Conservation (phyloP, 2,113 vertebrate genomes). For the Chloropsis cyanopogon region DNA sequence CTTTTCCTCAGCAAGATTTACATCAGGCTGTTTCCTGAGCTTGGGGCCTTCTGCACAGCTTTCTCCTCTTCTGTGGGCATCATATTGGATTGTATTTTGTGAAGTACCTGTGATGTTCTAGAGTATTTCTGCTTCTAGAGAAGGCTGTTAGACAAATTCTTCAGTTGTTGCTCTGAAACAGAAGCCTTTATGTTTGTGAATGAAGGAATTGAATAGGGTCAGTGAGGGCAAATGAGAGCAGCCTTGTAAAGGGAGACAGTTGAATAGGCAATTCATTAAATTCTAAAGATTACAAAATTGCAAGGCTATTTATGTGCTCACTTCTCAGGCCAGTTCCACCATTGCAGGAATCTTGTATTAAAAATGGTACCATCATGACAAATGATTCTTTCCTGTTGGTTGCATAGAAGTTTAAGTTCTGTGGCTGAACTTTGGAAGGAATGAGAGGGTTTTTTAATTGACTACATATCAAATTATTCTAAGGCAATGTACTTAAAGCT, state of each 20-base stretch:
- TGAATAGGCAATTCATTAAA: constrained; percentile 63
- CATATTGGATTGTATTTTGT: background rate
- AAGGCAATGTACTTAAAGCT: background rate
- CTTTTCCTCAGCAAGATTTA: background rate
- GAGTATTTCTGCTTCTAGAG: constrained; percentile 42
- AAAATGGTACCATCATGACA: background rate
- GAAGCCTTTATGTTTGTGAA: constrained; percentile 49
- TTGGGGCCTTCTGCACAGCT: background rate
- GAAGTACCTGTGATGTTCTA: constrained; percentile 44
- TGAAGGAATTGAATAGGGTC: constrained; percentile 36
- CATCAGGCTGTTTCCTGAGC: background rate
- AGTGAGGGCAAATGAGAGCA: constrained; percentile 38
- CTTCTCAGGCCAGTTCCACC: background rate
- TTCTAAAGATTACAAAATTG: constrained; percentile 40
- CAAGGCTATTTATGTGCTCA: constrained; percentile 22
- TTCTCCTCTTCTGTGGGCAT: background rate
- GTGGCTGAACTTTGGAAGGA: background rate
- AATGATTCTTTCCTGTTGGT: constrained; percentile 7
- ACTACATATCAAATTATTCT: background rate
- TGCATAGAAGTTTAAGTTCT: background rate
- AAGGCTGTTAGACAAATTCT: constrained; percentile 15
- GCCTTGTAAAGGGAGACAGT: constrained; percentile 12
- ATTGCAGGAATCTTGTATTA: constrained; percentile 18
- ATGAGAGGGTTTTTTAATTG: background rate
- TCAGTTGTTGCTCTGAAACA: constrained; percentile 25